Conservation (phyloP, 2,888 invertebrate species). For the Glaucopsyche alexis region DNA sequence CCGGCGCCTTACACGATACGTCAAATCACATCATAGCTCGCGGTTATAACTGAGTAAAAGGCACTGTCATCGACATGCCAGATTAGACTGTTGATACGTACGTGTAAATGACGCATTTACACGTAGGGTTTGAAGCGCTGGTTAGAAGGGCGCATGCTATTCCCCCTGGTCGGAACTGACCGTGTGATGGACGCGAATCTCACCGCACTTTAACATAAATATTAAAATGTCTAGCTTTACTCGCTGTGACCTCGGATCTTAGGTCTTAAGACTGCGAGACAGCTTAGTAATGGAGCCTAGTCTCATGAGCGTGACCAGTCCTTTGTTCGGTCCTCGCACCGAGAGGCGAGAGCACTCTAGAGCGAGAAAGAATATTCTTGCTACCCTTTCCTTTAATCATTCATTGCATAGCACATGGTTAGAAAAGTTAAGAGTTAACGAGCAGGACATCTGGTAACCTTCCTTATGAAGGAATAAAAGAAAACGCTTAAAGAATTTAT, state of each 20-base stretch:
- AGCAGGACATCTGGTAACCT: neutral
- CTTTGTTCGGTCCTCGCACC: neutral
- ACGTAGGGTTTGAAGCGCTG: too few relatives aligned
- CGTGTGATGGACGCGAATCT: too few relatives aligned
- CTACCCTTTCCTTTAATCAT: neutral
- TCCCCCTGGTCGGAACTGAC: too few relatives aligned
- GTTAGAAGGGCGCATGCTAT: too few relatives aligned
- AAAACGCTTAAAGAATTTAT: too few relatives aligned
- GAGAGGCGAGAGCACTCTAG: conserved; percentile 7
- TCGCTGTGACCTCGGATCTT: neutral
- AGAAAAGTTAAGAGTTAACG: neutral
- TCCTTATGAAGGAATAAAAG: too few relatives aligned
- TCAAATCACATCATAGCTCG: too few relatives aligned
- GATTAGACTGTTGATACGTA: too few relatives aligned
- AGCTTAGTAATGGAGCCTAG: neutral
- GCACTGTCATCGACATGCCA: too few relatives aligned
- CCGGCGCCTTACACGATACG: too few relatives aligned
- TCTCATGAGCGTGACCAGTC: neutral
- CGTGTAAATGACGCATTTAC: too few relatives aligned
- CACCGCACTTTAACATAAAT: neutral
- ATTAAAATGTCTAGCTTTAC: neutral
- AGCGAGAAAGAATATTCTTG: neutral
- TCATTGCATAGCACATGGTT: neutral
- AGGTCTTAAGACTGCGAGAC: neutral
- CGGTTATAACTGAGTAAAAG: too few relatives aligned